Base-by-base conservation (phyloP, 2,113 vertebrate genomes). In the Stigmatopora argus region DNA sequence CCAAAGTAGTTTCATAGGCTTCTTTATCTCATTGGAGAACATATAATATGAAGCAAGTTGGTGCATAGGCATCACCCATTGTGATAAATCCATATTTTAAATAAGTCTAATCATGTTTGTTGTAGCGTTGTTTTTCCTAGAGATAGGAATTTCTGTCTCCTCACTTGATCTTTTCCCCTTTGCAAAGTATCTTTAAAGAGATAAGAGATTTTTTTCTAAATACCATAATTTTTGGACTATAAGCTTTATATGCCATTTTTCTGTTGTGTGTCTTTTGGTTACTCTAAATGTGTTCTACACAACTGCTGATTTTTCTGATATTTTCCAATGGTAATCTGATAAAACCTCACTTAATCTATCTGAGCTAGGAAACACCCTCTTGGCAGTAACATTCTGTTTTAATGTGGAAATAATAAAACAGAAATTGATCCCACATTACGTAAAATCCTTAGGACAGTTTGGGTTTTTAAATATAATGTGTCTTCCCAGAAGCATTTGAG, bases 351-450 rank as follows among this genome's bases (percentile, higher is more conserved):
- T n/a, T 45, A 45, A 61, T 61, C 11, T 41, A 15, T 23, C n/a
- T 10, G 1, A 60, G 41, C 35, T 41, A 45, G 15, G 21, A 60
- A 13, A 44, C 58, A 23, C 38, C 12, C 35, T 21, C n/a, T 19
- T 19, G n/a, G 38, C 41, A 8, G 59, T 45, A 44, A 46, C 15
- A 8, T 15, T 61, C 59, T 19, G 58, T 60, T 60, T 35, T 60
- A 60, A 60, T 60, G 35, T 60, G 35, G 8, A 61, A 61, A 61
- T 19, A 23, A 61, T 61, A 44, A 61, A 61, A 19, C 59, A 45
- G 4, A 8, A 14, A 61, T 61, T 61, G 59, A 23, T 61, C 41
- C 14, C 38, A 23, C 12, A 15, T 61, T 44, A 45, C 6, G 14
- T 45, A 46, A 61, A 19, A 45, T 45, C 15, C 19, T 23, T n/a